Evolutionary conservation across 2,888 invertebrate genomes (phyloP).

Genomic region (Salticus scenicus): DNA sequence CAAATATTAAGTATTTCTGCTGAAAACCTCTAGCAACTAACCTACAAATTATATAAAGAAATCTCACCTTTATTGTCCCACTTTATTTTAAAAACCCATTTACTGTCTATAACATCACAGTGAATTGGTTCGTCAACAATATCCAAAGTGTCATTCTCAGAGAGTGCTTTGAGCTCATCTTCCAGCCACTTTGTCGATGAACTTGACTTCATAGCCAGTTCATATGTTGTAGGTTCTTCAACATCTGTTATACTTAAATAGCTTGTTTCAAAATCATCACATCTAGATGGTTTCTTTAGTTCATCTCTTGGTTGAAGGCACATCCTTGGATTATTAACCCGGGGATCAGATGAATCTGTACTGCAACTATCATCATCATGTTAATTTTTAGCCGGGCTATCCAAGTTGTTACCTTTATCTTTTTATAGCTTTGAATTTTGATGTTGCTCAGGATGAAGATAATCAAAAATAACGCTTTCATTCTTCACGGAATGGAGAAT

Average conservation of each 20-base stretch:
- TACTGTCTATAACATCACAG: no score
- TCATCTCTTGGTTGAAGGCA: neutral
- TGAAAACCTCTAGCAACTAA: no score
- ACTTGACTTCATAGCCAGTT: no score
- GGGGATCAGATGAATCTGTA: neutral
- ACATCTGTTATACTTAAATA: no score
- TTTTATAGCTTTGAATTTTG: neutral
- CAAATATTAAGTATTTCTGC: no score
- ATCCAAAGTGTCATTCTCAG: neutral
- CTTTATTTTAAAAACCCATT: no score
- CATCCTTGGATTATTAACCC: neutral
- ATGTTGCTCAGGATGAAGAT: neutral
- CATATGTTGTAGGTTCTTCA: no score
- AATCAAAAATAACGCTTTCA: neutral
- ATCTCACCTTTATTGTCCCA: no score
- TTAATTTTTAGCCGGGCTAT: neutral
- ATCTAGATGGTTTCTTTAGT: no score
- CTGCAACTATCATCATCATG: neutral
- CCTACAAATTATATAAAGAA: no score
- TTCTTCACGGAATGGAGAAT: neutral
- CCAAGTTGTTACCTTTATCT: slow-evolving; percentile 2
- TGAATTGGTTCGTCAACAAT: neutral
- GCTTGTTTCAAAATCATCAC: no score
- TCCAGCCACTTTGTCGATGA: no score
- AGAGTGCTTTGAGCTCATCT: neutral